phyloP scores from a whole-genome alignment of 2,797 vertebrate genomes.

The Falco berigora region DNA sequence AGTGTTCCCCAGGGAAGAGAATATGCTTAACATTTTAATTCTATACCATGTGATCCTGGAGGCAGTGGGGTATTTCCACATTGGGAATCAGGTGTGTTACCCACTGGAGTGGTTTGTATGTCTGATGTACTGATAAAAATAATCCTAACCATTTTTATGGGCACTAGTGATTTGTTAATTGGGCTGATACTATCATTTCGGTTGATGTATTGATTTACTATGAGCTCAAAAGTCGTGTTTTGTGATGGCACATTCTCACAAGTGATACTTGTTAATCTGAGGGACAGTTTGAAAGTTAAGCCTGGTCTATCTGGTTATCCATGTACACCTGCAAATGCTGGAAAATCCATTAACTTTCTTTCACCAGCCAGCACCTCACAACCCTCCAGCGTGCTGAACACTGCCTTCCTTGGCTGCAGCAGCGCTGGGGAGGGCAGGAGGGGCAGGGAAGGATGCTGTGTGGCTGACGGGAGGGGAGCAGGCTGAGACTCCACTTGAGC shows the following conservation, averaged over 20 bases:
- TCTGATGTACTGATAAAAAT: slow-evolving; percentile 1
- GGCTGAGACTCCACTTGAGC: not conserved
- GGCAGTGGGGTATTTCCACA: not conserved
- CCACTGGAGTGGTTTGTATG: not conserved
- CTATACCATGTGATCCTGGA: not conserved
- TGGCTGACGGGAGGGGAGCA: not conserved
- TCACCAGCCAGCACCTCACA: not conserved
- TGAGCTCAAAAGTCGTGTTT: not conserved
- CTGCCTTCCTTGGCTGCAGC: not conserved
- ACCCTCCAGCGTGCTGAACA: not conserved
- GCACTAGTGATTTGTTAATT: not conserved
- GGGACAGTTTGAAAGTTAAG: not conserved
- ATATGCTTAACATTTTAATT: not conserved
- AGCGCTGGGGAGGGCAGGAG: not conserved
- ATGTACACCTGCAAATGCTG: fast-evolving
- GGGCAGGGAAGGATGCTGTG: not conserved
- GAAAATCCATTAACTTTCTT: not conserved
- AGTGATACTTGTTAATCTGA: not conserved
- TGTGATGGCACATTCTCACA: not conserved
- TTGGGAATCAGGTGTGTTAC: not conserved
- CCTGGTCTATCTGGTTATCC: not conserved
- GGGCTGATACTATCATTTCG: not conserved
- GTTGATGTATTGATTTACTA: not conserved
- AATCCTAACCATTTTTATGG: not conserved
- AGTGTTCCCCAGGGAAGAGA: not conserved